Conservation (phyloP, 1,140 invertebrate genomes). For the Lethocerus indicus region DNA sequence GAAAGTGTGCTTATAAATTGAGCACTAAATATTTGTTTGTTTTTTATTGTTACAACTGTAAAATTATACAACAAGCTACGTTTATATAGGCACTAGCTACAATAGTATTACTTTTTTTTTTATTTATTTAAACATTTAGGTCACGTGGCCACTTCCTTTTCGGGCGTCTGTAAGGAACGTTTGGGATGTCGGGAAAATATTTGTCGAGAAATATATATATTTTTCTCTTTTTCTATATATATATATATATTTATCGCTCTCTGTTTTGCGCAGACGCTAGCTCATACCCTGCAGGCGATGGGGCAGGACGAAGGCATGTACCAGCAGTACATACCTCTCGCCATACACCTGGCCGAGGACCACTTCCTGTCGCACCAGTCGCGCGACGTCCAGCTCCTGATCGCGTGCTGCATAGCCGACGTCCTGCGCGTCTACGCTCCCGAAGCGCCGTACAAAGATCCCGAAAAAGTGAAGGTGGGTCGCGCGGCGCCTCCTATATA, state of each 20-base stretch:
- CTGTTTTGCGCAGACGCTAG: conserved; percentile 41
- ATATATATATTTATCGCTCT: not conserved
- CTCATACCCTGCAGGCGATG: conserved; percentile 89
- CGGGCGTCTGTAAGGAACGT: no score
- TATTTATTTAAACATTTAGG: no score
- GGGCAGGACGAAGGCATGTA: conserved; percentile 87
- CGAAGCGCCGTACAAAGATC: conserved; percentile 94
- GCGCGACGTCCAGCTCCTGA: conserved; percentile 83
- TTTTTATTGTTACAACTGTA: no score
- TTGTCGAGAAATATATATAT: no score
- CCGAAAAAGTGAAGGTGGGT: conserved; percentile 78
- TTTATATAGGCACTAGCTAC: no score
- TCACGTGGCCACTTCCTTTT: no score
- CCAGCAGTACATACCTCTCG: conserved; percentile 82
- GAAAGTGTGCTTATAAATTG: no score
- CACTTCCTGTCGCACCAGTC: conserved; percentile 79
- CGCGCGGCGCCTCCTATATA: no score
- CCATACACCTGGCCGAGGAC: conserved; percentile 85
- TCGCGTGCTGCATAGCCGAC: conserved; percentile 94
- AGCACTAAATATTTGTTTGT: no score
- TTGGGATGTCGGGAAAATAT: no score
- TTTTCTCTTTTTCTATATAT: conserved; percentile 4
- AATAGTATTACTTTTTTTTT: no score
- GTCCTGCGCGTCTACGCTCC: conserved; percentile 94
- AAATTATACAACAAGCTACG: no score